phyloP scores from a whole-genome alignment of 2,797 vertebrate species.

The Protosalanx chinensis region DNA sequence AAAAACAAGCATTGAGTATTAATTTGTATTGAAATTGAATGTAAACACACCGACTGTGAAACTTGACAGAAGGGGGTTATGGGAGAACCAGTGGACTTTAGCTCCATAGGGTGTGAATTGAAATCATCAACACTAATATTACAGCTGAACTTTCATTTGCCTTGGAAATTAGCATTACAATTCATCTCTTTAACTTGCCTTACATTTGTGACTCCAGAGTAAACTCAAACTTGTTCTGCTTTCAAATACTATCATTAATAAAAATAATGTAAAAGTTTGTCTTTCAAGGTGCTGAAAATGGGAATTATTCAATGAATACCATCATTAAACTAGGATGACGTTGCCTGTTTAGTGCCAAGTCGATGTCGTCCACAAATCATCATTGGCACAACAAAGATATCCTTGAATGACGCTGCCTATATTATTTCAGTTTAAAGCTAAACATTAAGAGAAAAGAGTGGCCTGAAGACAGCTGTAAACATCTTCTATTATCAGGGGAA shows the following conservation, averaged over 20 bases:
- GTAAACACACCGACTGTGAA: slow-evolving; percentile 71
- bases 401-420: slow-evolving; percentile 48
- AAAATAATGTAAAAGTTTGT: no score
- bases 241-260: background rate
- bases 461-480: slow-evolving; percentile 43
- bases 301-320: slow-evolving; percentile 1
- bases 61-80: slow-evolving; percentile 34
- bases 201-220: background rate
- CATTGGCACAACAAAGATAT: slow-evolving; percentile 41
- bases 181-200: background rate
- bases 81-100: slow-evolving; percentile 51
- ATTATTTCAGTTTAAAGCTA: slow-evolving; percentile 44
- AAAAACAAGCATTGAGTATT: slow-evolving; percentile 66
- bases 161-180: slow-evolving; percentile 32
- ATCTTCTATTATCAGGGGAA: slow-evolving; percentile 34
- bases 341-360: no score
- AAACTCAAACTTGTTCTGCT: background rate
- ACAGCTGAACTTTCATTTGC: slow-evolving; percentile 42
- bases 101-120: slow-evolving; percentile 39
- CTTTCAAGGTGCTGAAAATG: no score
- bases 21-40: slow-evolving; percentile 61
- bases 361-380: background rate
- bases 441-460: slow-evolving; percentile 26
- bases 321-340: slow-evolving; percentile 11
- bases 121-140: slow-evolving; percentile 17